A percentile compares a stretch with the other conserved stretches of the same genome.
These are phyloP conservation scores for Alviniconcha marisindica DNA, from an alignment of 1,140 invertebrate species.

Conservation along the genomic window DNA sequence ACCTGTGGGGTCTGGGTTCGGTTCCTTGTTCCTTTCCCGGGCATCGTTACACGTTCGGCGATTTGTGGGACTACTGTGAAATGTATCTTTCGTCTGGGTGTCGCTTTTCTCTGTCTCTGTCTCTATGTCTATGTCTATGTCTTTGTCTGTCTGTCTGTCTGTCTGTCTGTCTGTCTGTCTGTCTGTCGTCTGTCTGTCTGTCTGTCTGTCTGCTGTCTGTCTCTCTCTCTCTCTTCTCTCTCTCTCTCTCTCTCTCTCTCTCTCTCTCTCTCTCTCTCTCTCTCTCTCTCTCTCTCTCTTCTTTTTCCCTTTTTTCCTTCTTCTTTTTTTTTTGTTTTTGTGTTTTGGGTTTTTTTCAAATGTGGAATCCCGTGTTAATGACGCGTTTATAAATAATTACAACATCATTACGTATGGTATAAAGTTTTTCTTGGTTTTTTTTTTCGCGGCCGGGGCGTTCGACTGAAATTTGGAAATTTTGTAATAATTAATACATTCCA, in stretches of 20 bases:
- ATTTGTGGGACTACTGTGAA: neutral
- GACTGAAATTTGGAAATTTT: too few species aligned
- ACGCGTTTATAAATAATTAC: too few species aligned
- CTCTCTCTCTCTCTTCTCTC: neutral
- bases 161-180: neutral
- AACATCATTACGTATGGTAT: too few species aligned
- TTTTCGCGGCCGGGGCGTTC: too few species aligned
- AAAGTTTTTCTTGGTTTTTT: too few species aligned
- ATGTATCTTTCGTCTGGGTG: neutral
- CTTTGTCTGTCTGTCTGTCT: neutral
- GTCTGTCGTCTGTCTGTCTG: neutral
- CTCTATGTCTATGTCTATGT: neutral
- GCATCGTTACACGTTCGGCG: neutral
- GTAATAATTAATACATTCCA: too few species aligned
- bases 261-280: neutral
- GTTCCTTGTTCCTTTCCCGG: neutral
- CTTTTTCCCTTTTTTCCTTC: neutral
- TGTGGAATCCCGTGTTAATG: too few species aligned
- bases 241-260: neutral
- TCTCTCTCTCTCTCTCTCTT: neutral
- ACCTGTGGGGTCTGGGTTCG: neutral
- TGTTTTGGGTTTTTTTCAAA: too few species aligned
- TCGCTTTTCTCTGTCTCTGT: neutral
- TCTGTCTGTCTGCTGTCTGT: neutral
- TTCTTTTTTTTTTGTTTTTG: too few species aligned